Conservation (phyloP, 1,140 invertebrate genomes). For the Pararge aegeria region DNA sequence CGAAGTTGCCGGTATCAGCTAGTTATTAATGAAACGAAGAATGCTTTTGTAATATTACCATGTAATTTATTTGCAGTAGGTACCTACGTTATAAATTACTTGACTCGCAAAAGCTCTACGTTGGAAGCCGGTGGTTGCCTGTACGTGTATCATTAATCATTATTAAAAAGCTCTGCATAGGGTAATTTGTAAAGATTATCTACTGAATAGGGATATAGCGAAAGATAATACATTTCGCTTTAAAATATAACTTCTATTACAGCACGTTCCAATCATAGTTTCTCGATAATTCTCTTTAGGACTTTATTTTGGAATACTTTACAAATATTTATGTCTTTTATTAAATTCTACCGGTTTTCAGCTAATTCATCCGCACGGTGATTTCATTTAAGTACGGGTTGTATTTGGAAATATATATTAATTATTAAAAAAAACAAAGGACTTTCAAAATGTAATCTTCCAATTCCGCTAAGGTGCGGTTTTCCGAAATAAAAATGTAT, state of each 20-base stretch:
- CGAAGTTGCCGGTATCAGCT: too few species aligned
- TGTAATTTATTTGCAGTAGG: slow-evolving; percentile 3
- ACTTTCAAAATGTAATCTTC: too few species aligned
- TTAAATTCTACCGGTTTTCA: too few species aligned
- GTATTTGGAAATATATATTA: too few species aligned
- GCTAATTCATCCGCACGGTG: too few species aligned
- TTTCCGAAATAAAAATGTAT: too few species aligned
- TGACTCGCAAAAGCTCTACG: slow-evolving; percentile 25
- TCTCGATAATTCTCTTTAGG: too few species aligned
- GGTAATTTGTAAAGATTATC: slow-evolving; percentile 9
- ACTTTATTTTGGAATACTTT: too few species aligned
- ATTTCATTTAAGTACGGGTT: too few species aligned
- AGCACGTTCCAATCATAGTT: not conserved
- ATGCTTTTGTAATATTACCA: not conserved
- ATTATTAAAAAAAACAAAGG: too few species aligned
- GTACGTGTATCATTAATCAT: slow-evolving; percentile 23
- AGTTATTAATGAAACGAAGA: not conserved
- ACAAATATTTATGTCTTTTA: too few species aligned
- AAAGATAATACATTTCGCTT: not conserved
- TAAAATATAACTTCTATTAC: not conserved
- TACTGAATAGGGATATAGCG: slow-evolving; percentile 3
- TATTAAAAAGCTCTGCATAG: slow-evolving; percentile 21
- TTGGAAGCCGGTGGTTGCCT: slow-evolving; percentile 17
- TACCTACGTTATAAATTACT: slow-evolving; percentile 26
- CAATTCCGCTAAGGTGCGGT: too few species aligned